A percentile compares a stretch with the other conserved stretches of the same genome.
Conservation (phyloP, 2,113 vertebrate genomes). For the Ochotona curzoniae region DNA sequence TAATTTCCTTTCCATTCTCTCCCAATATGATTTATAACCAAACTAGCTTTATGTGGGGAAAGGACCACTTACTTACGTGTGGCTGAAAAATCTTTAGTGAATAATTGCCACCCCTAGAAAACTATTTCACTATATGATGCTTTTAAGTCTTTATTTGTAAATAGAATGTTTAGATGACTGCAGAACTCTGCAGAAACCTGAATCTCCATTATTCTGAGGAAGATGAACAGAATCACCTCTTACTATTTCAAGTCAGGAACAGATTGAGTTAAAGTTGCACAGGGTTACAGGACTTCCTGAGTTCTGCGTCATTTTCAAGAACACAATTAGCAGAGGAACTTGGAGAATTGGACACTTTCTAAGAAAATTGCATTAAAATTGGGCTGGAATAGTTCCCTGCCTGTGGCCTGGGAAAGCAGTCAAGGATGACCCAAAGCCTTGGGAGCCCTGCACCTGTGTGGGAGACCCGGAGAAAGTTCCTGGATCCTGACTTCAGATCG, state of each 20-base stretch:
- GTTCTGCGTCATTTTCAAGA: neutral
- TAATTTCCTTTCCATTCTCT: neutral
- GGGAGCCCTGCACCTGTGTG: too few relatives aligned
- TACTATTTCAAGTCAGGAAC: neutral
- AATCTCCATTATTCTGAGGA: neutral
- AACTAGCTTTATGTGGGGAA: neutral
- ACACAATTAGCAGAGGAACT: neutral
- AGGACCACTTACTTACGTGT: neutral
- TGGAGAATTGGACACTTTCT: neutral
- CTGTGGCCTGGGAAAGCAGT: too few relatives aligned
- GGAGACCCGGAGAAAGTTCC: too few relatives aligned
- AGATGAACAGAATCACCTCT: neutral
- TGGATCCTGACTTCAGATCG: too few relatives aligned
- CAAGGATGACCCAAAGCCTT: too few relatives aligned
- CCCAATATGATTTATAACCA: neutral
- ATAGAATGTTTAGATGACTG: neutral
- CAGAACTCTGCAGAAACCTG: neutral
- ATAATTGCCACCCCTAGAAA: neutral
- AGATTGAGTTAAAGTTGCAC: neutral
- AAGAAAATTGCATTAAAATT: neutral
- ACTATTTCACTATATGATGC: neutral
- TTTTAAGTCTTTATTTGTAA: neutral
- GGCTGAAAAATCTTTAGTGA: neutral
- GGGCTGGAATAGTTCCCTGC: too few relatives aligned
- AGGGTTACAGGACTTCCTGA: neutral